Evolutionary conservation across 2,113 vertebrate species (phyloP).

Genomic region (Lampris incognitus): DNA sequence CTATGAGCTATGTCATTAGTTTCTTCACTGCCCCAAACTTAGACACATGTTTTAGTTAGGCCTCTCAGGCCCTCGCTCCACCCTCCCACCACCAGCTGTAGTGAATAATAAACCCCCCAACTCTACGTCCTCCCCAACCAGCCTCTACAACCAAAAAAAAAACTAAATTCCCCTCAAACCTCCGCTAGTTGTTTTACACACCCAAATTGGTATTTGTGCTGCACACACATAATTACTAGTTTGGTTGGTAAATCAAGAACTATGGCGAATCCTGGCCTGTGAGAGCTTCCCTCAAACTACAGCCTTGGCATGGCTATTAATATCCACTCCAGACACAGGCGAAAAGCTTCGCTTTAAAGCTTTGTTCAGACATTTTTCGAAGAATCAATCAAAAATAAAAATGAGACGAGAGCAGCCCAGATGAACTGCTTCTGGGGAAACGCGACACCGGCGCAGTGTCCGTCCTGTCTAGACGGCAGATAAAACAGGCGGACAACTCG

Average conservation of each 20-base stretch:
- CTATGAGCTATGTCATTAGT: slow-evolving; percentile 71
- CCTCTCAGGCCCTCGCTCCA: slow-evolving; percentile 46
- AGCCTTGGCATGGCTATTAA: slow-evolving; percentile 82
- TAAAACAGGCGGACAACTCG: slow-evolving; percentile 31
- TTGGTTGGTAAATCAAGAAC: slow-evolving; percentile 82
- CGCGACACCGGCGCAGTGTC: slow-evolving; percentile 26
- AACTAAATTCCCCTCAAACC: slow-evolving; percentile 69
- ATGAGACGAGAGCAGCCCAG: slow-evolving; percentile 40
- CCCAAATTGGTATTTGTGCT: slow-evolving; percentile 85
- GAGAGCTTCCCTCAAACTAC: slow-evolving; percentile 82
- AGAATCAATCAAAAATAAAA: slow-evolving; percentile 42
- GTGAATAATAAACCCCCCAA: slow-evolving; percentile 56
- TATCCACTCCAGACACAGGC: slow-evolving; percentile 79
- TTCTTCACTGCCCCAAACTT: slow-evolving; percentile 41
- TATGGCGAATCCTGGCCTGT: slow-evolving; percentile 76
- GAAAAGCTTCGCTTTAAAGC: slow-evolving; percentile 60
- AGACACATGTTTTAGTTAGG: slow-evolving; percentile 28
- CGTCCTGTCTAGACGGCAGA: slow-evolving; percentile 48
- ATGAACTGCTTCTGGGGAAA: slow-evolving; percentile 25
- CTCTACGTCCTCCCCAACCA: slow-evolving; percentile 50
- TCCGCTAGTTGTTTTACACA: slow-evolving; percentile 80
- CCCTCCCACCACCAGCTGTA: slow-evolving; percentile 50
- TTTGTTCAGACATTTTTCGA: slow-evolving; percentile 42
- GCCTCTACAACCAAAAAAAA: slow-evolving; percentile 46
- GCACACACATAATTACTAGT: slow-evolving; percentile 82